Base-by-base conservation (phyloP, 2,113 vertebrate genomes). In the Quiscalus mexicanus region DNA sequence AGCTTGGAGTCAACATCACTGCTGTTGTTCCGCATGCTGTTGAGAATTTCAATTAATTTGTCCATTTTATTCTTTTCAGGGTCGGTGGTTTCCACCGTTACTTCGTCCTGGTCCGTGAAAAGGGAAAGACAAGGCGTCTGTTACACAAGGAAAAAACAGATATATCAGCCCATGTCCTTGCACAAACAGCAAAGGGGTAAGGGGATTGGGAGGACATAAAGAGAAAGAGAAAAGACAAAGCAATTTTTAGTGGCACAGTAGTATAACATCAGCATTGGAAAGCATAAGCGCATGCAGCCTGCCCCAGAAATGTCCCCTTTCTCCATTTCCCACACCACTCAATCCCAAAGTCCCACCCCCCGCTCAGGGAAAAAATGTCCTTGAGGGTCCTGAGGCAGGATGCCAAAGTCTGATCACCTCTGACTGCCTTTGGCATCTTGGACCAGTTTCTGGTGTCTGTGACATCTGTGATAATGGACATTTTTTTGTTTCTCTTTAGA, bases 11-110 rank as follows among this genome's bases (percentile, higher is more conserved):
- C 99, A 95, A 99, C 99, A 0, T 99, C 99, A 3, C 98, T 99
- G 98, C 99, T 99, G 98, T 99, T 99, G 97, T 99, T 99, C 59
- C 99, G 97, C 99, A 99, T 99, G 98, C 98, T 99, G 98, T 99
- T 99, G 89, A 99, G 98, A 47, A 99, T 99, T 91, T 99, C 99
- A 63, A 99, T 98, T 92, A 99, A 74, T 92, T 99, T 99, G 98
- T 99, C 99, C 99, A 99, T 99, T 97, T 98, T 99, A 98, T 97
- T 99, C 94, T 96, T 99, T 98, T 98, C 98, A 0, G 98, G 98
- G 19, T 97, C 93, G 10, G 98, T 95, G 7, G 97, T 94, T 95
- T 98, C 98, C 92, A 98, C 97, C 0, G 96, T 96, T 28, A 98
- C 98, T 93, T 99, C 99, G 33, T 99, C 99, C 99, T 99, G 98